Base-by-base conservation (phyloP, 2,797 vertebrate species). In the Halcyon smyrnensis region DNA sequence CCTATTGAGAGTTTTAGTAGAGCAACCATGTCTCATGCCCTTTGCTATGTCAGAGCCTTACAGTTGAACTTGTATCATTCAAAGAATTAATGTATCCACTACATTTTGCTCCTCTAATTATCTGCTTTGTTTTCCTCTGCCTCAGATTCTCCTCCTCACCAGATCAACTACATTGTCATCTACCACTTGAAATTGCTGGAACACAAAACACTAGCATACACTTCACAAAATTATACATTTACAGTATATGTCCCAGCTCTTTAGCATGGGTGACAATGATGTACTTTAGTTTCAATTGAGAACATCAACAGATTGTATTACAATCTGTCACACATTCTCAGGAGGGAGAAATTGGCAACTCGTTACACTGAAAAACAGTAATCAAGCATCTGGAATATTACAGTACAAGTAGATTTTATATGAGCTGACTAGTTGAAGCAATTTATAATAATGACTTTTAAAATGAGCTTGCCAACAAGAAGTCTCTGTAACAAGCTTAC, bases 301-400 rank as follows among this genome's bases (percentile, higher is more conserved):
- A 96, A 89, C 84, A 93, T 86, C 97, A 97, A 98, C 98, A 98
- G 98, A 98, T 98, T 98, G 98, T 87, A 94, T 93, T 89, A 92
- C 98, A 98, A 97, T 97, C 98, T 98, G 98, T 96, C 97, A 97
- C 87, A 96, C 91, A 96, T 94, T 96, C 98, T 97, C 97, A 78
- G 77, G 96, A 97, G 97, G 93, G 69, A 96, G 93, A 81, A 97
- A 97, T 54, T 98, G 96, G 98, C 97, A 98, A 93, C 92, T 97
- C 18, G 2, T 85, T 96, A 94, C 83, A 92, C 78, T 94, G 96
- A 97, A 96, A 93, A 98, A 94, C 75, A 68, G 87, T 94, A 97
- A 97, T 97, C 97, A 97, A 96, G 98, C 98, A 98, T 97, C 97
- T 98, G 98, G 98, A 98, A 97, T 95, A 93, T 94, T 96, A 96